Evolutionary conservation across 2,113 vertebrate species (phyloP).

Genomic region (Sus scrofa): T2T-Sscrofa CM000817.6:43882501-43883000

Average conservation of each 20-base stretch:
- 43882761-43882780: constrained; percentile 32
- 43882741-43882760: not conserved
- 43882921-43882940: constrained; percentile 80
- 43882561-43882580: not conserved
- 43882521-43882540: not conserved
- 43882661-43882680: not conserved
- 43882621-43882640: not conserved
- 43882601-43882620: not conserved
- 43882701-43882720: not conserved
- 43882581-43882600: not conserved
- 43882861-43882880: constrained; percentile 50
- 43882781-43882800: constrained; percentile 51
- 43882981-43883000: constrained; percentile 74
- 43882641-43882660: not conserved
- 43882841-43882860: constrained; percentile 62
- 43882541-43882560: not conserved
- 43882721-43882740: constrained; percentile 44
- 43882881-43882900: constrained; percentile 75
- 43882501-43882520: not conserved
- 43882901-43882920: constrained; percentile 84
- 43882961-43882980: constrained; percentile 86
- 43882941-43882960: constrained; percentile 83
- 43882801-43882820: constrained; percentile 65
- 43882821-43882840: constrained; percentile 31
- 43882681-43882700: not conserved